A percentile compares a stretch with the other conserved stretches of the same genome.
These are phyloP conservation scores for Radopholus similis DNA, from an alignment of 1,140 invertebrate genomes.

Conservation along the genomic window DNA sequence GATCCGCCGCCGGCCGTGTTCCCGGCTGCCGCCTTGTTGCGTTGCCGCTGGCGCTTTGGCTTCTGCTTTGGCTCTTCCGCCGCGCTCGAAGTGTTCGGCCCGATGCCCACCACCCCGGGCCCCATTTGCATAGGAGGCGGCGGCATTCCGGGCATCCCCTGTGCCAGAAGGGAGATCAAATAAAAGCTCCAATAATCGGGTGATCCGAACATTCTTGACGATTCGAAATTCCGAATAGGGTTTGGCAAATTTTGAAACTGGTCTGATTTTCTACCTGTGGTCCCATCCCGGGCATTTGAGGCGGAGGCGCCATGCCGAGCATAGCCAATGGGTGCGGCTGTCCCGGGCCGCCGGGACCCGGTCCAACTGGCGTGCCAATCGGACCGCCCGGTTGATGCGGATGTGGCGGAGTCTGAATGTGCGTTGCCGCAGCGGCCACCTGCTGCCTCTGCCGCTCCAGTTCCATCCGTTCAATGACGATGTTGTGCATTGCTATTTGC, in stretches of 20 bases:
- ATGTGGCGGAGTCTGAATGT: constrained; percentile 12
- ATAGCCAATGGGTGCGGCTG: background rate
- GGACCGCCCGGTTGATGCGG: too few relatives aligned
- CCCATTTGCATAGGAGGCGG: constrained; percentile 6
- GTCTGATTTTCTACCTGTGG: too few relatives aligned
- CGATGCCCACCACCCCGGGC: background rate
- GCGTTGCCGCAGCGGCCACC: background rate
- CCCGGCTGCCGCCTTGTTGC: constrained; percentile 23
- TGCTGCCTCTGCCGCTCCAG: background rate
- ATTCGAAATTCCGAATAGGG: too few relatives aligned
- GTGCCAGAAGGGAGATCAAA: too few relatives aligned
- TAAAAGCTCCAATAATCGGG: too few relatives aligned
- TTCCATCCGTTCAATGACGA: constrained; percentile 5
- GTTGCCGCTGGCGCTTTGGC: constrained; percentile 19
- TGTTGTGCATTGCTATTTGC: constrained; percentile 14
- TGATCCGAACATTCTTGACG: too few relatives aligned
- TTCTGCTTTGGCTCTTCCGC: constrained; percentile 30
- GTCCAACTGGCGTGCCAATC: too few relatives aligned
- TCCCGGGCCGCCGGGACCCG: background rate
- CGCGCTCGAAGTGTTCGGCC: background rate
- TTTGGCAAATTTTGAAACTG: too few relatives aligned
- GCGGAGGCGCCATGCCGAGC: background rate
- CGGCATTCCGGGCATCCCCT: constrained; percentile 5
- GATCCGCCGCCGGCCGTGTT: background rate
- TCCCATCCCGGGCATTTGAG: too few relatives aligned